phyloP scores from a whole-genome alignment of 2,888 invertebrate genomes.

The Julus scanicus region DNA sequence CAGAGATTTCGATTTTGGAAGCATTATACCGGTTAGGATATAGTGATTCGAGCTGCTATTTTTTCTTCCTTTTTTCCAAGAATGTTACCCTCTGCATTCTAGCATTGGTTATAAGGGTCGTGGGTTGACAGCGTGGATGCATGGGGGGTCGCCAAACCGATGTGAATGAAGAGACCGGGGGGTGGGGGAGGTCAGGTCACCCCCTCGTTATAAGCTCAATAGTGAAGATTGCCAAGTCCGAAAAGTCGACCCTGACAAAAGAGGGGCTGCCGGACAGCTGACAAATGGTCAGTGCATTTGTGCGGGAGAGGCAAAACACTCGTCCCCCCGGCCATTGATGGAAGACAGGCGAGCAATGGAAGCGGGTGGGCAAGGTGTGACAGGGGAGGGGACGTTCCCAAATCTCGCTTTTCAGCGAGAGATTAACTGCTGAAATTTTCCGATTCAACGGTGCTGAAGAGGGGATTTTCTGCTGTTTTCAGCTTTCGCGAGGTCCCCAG shows the following conservation, averaged over 20 bases:
- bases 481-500: background rate
- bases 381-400: slow-evolving; percentile 2
- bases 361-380: slow-evolving; percentile 17
- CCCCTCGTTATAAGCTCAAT: background rate
- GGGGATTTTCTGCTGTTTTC: slow-evolving; percentile 17
- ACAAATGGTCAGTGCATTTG: slow-evolving; percentile 26
- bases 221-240: slow-evolving; percentile 2
- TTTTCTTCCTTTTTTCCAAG: background rate
- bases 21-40: background rate
- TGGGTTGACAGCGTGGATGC: background rate
- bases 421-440: slow-evolving; percentile 33
- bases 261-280: slow-evolving; percentile 25
- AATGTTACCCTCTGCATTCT: background rate
- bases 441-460: slow-evolving; percentile 18
- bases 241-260: slow-evolving; percentile 26
- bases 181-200: background rate
- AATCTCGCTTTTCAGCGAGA: background rate
- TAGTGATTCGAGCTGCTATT: too few species aligned
- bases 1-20: too few species aligned
- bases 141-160: background rate
- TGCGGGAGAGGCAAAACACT: slow-evolving; percentile 6
- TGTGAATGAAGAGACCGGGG: background rate
- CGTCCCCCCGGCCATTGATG: slow-evolving; percentile 25
- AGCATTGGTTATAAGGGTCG: background rate
- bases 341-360: slow-evolving; percentile 33